Conservation (phyloP, 2,113 vertebrate genomes). For the Mystacornis crossleyi region DNA sequence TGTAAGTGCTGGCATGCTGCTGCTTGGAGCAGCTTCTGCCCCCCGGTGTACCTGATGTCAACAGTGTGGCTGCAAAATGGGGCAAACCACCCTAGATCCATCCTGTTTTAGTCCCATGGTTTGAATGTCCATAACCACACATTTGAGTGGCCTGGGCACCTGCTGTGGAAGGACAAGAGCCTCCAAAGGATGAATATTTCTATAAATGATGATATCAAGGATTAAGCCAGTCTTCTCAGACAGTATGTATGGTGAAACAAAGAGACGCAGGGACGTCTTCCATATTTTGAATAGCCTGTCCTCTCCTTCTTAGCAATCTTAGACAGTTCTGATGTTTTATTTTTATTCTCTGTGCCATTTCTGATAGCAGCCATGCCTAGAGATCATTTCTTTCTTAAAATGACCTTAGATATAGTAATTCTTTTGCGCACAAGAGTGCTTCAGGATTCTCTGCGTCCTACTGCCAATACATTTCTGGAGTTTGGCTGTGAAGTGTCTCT, state of each 20-base stretch:
- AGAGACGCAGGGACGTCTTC: neutral
- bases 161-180: neutral
- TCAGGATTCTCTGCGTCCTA: neutral
- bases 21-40: neutral
- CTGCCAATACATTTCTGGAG: neutral
- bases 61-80: neutral
- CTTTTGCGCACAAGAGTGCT: neutral
- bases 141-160: neutral
- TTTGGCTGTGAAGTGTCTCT: neutral
- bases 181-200: neutral
- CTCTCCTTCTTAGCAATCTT: rapidly evolving
- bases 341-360: neutral
- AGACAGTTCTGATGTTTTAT: neutral
- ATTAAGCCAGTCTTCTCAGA: neutral
- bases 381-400: neutral
- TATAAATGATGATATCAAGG: neutral
- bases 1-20: neutral
- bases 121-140: neutral
- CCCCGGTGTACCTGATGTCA: neutral
- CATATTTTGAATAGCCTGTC: neutral
- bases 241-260: neutral
- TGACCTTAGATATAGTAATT: neutral
- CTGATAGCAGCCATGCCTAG: neutral
- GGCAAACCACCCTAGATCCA: rapidly evolving
- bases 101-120: neutral